These are phyloP conservation scores for Drosophila watanabei DNA, from an alignment of 1,140 invertebrate species.

Conservation along the genomic window DNA sequence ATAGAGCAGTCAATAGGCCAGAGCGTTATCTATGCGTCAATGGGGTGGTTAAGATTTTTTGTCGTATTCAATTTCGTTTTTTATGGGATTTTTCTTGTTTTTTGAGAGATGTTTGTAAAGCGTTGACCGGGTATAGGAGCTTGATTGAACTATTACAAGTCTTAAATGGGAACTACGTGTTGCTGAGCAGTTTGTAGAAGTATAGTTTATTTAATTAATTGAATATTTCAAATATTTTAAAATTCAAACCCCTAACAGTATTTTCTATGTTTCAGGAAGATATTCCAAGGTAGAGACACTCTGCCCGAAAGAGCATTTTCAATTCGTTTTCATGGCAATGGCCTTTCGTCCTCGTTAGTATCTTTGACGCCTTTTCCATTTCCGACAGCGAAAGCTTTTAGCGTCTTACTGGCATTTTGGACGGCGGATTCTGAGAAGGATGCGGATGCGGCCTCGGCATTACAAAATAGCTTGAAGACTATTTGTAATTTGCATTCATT, in stretches of 20 bases:
- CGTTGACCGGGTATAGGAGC: not conserved
- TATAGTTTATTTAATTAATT: not conserved
- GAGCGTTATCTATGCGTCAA: conserved; percentile 49
- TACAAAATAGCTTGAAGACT: conserved; percentile 69
- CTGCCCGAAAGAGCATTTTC: conserved; percentile 27
- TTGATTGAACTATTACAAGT: conserved; percentile 16
- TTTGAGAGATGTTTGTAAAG: not conserved
- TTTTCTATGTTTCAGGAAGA: not conserved
- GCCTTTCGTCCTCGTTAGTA: conserved; percentile 28
- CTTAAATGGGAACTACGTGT: not conserved
- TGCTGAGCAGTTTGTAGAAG: not conserved
- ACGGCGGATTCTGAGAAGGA: conserved; percentile 25
- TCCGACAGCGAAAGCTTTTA: conserved; percentile 64
- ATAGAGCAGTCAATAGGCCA: conserved; percentile 48
- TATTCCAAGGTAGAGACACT: not conserved
- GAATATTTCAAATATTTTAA: not conserved
- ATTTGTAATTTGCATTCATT: conserved; percentile 82
- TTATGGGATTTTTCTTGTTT: conserved; percentile 42
- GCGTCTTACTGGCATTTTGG: conserved; percentile 55
- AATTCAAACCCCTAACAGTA: not conserved
- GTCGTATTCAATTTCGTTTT: conserved; percentile 78
- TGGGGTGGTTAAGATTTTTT: conserved; percentile 79
- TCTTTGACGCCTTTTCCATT: conserved; percentile 53
- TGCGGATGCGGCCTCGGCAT: conserved; percentile 65
- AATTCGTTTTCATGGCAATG: conserved; percentile 29